Conservation (phyloP, 2,113 vertebrate genomes). For the Glaucomys volans region DNA sequence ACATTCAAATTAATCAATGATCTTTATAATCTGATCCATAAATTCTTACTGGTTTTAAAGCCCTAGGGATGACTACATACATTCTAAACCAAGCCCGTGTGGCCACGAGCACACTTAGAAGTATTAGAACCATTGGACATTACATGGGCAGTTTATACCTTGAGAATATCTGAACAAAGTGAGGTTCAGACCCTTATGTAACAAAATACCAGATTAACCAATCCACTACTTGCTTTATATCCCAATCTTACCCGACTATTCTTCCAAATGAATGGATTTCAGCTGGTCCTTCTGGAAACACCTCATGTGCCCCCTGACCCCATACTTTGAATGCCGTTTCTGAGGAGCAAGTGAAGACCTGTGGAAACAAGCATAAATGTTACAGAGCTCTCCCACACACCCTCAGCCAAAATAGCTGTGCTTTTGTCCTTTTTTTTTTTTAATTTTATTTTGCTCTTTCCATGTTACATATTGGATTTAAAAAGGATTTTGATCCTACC, state of each 20-base stretch:
- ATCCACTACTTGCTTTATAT: not conserved
- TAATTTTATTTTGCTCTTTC: not conserved
- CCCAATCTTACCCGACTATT: not conserved
- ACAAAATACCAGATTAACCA: no score
- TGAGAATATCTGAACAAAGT: not conserved
- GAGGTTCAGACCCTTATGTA: not conserved
- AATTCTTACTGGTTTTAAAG: not conserved
- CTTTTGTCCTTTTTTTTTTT: not conserved
- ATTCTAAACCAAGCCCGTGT: not conserved
- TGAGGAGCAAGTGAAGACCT: not conserved
- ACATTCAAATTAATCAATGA: not conserved
- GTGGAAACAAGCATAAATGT: not conserved
- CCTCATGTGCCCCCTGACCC: not conserved
- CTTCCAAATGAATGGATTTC: not conserved
- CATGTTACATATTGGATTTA: not conserved
- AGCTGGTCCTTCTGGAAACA: not conserved
- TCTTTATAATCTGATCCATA: not conserved
- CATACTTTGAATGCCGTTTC: rapidly evolving
- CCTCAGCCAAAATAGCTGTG: not conserved
- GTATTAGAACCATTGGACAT: rapidly evolving
- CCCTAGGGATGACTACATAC: not conserved
- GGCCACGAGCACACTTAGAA: not conserved
- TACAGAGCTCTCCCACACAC: rapidly evolving
- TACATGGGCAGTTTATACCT: not conserved
- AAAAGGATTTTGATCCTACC: not conserved